Conservation (phyloP, 2,113 vertebrate species). For the Cnemophilus loriae region DNA sequence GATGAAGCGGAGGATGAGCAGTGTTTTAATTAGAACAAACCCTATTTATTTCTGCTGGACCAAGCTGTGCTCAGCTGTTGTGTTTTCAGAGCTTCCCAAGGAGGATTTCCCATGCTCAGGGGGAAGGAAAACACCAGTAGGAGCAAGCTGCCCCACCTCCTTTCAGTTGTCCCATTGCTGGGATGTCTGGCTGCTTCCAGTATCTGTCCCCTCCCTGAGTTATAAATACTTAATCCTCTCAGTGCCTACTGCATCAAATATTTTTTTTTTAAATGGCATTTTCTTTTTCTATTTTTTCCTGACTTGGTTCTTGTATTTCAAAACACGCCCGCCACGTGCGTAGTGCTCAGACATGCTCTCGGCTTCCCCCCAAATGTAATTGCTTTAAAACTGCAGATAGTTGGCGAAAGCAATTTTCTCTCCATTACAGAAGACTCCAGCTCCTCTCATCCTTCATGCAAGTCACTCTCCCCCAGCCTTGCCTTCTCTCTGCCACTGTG, state of each 20-base stretch:
- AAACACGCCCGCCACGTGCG: neutral
- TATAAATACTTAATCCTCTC: slow-evolving; percentile 51
- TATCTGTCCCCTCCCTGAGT: neutral
- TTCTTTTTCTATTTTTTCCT: neutral
- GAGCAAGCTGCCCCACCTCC: accelerated
- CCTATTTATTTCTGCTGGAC: neutral
- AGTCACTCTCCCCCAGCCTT: neutral
- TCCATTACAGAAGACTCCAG: slow-evolving; percentile 46
- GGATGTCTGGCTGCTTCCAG: neutral
- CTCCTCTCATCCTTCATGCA: neutral
- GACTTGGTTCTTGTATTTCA: neutral
- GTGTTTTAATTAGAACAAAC: neutral
- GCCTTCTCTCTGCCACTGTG: neutral
- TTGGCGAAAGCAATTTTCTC: slow-evolving; percentile 70
- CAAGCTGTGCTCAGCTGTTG: neutral
- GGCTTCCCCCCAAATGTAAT: slow-evolving; percentile 64
- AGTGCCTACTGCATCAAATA: slow-evolving; percentile 7
- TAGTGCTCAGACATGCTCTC: slow-evolving; percentile 26
- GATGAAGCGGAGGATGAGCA: accelerated
- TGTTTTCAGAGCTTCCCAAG: neutral
- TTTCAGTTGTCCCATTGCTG: neutral
- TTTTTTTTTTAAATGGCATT: neutral
- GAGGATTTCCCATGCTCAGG: neutral
- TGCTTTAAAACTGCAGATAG: slow-evolving; percentile 68
- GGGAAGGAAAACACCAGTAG: neutral